Percentiles rank a stretch among this genome's conserved stretches.
phyloP scores from a whole-genome alignment of 2,113 vertebrate species.

The Sylvilagus bachmani region DNA sequence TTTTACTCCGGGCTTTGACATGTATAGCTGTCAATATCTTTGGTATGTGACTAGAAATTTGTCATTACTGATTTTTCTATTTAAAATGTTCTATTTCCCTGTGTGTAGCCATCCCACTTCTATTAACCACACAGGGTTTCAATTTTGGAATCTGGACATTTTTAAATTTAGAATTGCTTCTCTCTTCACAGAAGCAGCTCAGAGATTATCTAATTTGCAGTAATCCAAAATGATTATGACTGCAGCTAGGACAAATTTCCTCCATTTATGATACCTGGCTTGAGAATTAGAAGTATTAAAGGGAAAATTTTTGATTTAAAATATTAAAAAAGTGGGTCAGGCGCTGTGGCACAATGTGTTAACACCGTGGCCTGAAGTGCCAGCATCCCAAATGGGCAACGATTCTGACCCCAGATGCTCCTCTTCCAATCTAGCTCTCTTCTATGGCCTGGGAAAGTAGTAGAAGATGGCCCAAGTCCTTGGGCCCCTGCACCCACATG shows the following conservation, averaged over 20 bases:
- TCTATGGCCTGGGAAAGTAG: too few species aligned
- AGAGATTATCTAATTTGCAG: constrained; percentile 47
- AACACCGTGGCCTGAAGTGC: too few species aligned
- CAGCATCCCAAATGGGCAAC: too few species aligned
- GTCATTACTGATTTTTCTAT: background rate
- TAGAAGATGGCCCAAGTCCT: too few species aligned
- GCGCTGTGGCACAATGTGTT: too few species aligned
- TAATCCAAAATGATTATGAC: constrained; percentile 25
- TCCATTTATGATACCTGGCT: background rate
- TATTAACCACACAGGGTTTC: constrained; percentile 46
- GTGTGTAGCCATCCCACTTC: background rate
- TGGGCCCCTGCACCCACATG: too few species aligned
- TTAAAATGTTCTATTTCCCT: background rate
- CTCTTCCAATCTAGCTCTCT: too few species aligned
- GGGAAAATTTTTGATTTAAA: background rate
- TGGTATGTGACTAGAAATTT: background rate
- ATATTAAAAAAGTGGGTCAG: background rate
- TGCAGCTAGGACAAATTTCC: background rate
- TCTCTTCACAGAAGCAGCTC: background rate
- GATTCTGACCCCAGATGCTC: too few species aligned
- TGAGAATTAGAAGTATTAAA: constrained; percentile 8
- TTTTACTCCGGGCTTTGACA: background rate
- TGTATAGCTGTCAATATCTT: background rate
- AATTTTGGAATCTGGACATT: constrained; percentile 30
- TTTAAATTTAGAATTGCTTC: constrained; percentile 45